Evolutionary conservation across 2,888 invertebrate genomes (phyloP), one percentile per base, ranked within the genome.

Genomic region (Parnassius mnemosyne): DNA sequence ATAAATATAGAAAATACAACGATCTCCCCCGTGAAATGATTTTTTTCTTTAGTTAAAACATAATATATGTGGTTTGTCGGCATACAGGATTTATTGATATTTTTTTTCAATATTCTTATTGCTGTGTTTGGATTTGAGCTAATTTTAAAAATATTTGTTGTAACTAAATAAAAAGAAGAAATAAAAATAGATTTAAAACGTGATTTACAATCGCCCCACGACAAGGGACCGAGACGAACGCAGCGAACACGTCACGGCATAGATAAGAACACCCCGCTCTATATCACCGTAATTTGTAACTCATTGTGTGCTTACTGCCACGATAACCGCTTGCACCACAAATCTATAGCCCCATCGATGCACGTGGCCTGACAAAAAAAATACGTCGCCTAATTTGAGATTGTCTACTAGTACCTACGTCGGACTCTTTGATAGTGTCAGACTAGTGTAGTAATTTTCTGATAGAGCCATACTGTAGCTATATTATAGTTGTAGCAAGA

Each of bases 221-320:
- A 20, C 10, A 42, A 50, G 50, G 55, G 50, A 55, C 11, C 46
- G 34, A 25, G 49, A 50, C 55, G 46, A 47, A 46, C 52, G 52
- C 13, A 61, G 55, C 52, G 43, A 44, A 50, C 60, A 54, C 53
- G 61, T 61, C 61, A 57, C 53, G 10, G 59, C 9, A 20, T 42
- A 61, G 66, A 72, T 70, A 72, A 70, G 63, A 52, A 52, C 51
- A 57, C 65, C 61, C 70, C 68, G 68, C 65, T 63, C 61, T 66
- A 68, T 61, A 71, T 69, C 78, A 77, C 73, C 77, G 75, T 79
- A 79, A 84, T 84, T 84, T 82, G 83, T 83, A 78, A 81, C 78
- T 77, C 77, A 78, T 76, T 79, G 80, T 81, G 68, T 67, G 69
- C 68, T 68, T 66, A 66, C 59, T 61, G 69, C 59, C 61, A 54